Base-by-base conservation (phyloP, 2,888 invertebrate genomes). In the Cheilosia urbana region DNA sequence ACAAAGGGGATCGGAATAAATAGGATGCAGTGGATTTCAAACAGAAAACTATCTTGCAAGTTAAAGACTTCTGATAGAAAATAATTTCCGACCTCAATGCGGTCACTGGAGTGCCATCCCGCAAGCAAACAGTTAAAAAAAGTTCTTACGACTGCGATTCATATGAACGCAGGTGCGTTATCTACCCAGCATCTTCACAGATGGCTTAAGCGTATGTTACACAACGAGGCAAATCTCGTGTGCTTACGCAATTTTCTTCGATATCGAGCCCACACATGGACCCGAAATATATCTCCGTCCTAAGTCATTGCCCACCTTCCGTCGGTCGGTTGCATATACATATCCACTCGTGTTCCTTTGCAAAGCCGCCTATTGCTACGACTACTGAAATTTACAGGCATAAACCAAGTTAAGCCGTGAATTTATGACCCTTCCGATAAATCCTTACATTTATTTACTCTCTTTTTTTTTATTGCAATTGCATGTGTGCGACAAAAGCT, bases 401-500 rank as follows among this genome's bases (percentile, higher is more conserved):
- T 84, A 84, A 84, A 84, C 81, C 72, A 85, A 85, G 62, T 72
- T 85, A 81, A 85, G 66, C 76, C 85, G 62, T 30, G 66, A 81
- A 85, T 85, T 85, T 85, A 85, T 77, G 85, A 81, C 77, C 81
- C 85, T 77, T 85, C 85, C 6, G 80, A 85, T 80, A 85, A 85
- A 85, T 85, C 84, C 76, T 80, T 79, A 47, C 68, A 37, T 79
- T 79, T 79, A 55, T 65, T 60, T 53, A 37, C 27, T 27, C 5
- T 7, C n/a, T 27, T 63, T 78, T 62, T 63, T 78, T 66, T 63
- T 42, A 66, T 65, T 57, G 63, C 83, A 80, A 72, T 80, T 72
- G 81, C 85, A 85, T 81, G 84, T 80, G 71, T 76, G 85, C 81
- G 85, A 85, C 85, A 85, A 85, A 85, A 80, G 85, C 81, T 85